Conservation (phyloP, 1,140 invertebrate species). For the Panagrolaimus sp. region DNA sequence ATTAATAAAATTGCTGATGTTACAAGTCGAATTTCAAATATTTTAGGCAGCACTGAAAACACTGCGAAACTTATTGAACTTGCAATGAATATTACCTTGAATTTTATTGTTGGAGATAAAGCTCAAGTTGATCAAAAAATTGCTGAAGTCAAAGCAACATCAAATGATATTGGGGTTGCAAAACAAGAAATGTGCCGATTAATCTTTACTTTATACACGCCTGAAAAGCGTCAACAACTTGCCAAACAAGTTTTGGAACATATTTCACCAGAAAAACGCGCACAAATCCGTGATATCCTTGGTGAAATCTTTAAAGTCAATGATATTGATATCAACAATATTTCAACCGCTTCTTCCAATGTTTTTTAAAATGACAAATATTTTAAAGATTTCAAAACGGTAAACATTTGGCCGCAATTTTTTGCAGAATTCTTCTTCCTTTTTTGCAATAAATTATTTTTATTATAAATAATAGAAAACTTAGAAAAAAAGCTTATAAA, state of each 20-base stretch:
- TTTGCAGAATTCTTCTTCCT: too few species aligned
- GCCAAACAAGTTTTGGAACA: not conserved
- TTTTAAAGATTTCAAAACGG: too few species aligned
- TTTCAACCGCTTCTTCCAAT: not conserved
- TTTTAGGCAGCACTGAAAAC: not conserved
- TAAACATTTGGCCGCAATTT: too few species aligned
- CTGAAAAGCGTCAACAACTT: not conserved
- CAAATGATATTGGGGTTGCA: not conserved
- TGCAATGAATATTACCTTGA: slow-evolving; percentile 6
- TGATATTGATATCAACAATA: not conserved
- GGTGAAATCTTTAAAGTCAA: not conserved
- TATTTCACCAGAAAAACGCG: not conserved
- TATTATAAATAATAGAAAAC: too few species aligned
- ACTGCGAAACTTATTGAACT: not conserved
- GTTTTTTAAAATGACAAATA: too few species aligned
- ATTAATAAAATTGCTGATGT: not conserved
- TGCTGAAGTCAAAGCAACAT: not conserved
- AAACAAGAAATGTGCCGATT: slow-evolving; percentile 2
- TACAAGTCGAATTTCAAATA: not conserved
- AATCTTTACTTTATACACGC: slow-evolving; percentile 4
- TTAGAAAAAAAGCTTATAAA: too few species aligned
- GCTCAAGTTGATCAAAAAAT: not conserved
- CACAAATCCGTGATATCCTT: not conserved
- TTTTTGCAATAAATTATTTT: too few species aligned
- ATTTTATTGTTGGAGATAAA: slow-evolving; percentile 6